Evolutionary conservation across 2,797 vertebrate genomes (phyloP).

Genomic region (Anas acuta): DNA sequence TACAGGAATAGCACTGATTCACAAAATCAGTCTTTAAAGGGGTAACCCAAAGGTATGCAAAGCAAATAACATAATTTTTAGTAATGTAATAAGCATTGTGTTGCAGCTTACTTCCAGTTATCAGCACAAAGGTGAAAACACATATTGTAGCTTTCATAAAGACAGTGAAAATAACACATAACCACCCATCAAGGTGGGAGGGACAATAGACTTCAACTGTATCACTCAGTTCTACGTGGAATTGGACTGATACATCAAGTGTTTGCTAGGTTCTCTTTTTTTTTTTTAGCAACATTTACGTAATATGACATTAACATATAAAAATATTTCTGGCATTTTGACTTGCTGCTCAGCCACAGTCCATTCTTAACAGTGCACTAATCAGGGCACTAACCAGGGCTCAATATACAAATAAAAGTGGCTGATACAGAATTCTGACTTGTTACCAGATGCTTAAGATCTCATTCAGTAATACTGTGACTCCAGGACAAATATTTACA

Average conservation of each 20-base stretch:
- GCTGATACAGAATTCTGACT: conserved; percentile 78
- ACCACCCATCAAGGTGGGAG: conserved; percentile 78
- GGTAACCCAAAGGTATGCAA: conserved; percentile 75
- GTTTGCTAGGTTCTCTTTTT: conserved; percentile 80
- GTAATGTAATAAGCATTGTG: conserved; percentile 74
- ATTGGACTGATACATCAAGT: conserved; percentile 83
- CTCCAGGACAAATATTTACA: conserved; percentile 99
- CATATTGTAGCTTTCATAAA: conserved; percentile 79
- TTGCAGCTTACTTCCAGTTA: conserved; percentile 84
- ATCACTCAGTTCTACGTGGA: conserved; percentile 86
- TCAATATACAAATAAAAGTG: conserved; percentile 84
- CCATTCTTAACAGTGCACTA: conserved; percentile 76
- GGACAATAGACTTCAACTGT: conserved; percentile 86
- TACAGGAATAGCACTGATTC: conserved; percentile 71
- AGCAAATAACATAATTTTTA: conserved; percentile 73
- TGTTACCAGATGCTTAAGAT: conserved; percentile 91
- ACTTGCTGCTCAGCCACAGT: conserved; percentile 80
- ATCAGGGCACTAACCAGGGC: conserved; percentile 76
- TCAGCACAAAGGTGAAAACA: conserved; percentile 84
- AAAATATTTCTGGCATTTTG: conserved; percentile 85
- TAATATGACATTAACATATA: conserved; percentile 86
- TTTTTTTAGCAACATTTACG: conserved; percentile 83
- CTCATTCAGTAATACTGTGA: conserved; percentile 99
- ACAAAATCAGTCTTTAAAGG: conserved; percentile 81
- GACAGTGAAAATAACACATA: conserved; percentile 83